A percentile compares a stretch with the other conserved stretches of the same genome.
Conservation (phyloP, 2,113 vertebrate genomes). For the Austrofundulus limnaeus region DNA sequence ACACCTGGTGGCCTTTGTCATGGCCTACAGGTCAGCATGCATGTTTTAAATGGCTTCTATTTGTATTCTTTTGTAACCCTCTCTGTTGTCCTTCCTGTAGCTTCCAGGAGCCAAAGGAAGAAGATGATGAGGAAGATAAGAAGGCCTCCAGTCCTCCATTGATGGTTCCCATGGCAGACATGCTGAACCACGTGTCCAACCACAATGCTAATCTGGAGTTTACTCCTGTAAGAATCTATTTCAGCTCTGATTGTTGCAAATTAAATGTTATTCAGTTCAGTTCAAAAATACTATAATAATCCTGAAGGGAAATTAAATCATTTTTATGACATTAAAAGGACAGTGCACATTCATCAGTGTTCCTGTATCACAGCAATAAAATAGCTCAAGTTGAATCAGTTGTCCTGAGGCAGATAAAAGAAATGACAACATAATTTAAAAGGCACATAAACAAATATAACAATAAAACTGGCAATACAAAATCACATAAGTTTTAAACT, state of each 20-base stretch:
- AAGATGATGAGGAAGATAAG: constrained; percentile 76
- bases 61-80: not conserved
- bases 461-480: no score
- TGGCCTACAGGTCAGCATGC: constrained; percentile 91
- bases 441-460: no score
- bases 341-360: no score
- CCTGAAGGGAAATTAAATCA: no score
- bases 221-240: constrained; percentile 77
- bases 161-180: constrained; percentile 98
- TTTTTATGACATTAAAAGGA: no score
- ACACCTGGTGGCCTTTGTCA: constrained; percentile 91
- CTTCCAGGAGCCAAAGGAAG: constrained; percentile 91
- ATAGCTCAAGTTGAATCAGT: no score
- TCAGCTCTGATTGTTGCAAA: not conserved
- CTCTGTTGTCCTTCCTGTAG: constrained; percentile 61
- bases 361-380: no score
- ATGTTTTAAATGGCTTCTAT: not conserved
- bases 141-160: constrained; percentile 83
- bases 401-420: no score
- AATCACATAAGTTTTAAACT: no score
- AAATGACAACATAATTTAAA: no score
- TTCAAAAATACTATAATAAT: no score
- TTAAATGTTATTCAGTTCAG: no score
- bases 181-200: constrained; percentile 89
- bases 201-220: constrained; percentile 94